A percentile compares a stretch with the other conserved stretches of the same genome.
Evolutionary conservation across 2,888 invertebrate species (phyloP).

Genomic region (Anticlea derivata): DNA sequence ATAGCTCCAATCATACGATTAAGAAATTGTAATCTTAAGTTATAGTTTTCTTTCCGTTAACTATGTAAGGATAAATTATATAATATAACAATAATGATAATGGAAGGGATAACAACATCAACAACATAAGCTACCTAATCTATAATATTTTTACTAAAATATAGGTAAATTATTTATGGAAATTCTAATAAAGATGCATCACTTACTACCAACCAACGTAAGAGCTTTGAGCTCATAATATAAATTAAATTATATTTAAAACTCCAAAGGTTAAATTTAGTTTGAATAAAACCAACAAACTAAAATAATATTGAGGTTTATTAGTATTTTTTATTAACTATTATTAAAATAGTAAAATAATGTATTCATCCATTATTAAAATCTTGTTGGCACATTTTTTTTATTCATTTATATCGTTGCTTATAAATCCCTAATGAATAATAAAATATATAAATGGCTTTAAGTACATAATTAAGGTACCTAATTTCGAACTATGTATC

Average conservation of each 20-base stretch:
- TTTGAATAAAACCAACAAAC: no score
- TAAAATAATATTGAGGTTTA: no score
- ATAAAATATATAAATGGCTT: neutral
- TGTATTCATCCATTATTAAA: neutral
- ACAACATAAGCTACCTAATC: constrained; percentile 42
- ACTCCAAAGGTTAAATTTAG: neutral
- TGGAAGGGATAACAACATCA: constrained; percentile 49
- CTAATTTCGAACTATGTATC: constrained; percentile 7
- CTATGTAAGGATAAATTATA: constrained; percentile 10
- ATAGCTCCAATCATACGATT: neutral
- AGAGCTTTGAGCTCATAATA: constrained; percentile 51
- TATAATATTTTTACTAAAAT: constrained; percentile 42
- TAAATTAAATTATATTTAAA: constrained; percentile 25
- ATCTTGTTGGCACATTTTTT: constrained; percentile 19
- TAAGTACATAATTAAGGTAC: constrained; percentile 9
- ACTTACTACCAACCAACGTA: constrained; percentile 42
- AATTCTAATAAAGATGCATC: constrained; percentile 32
- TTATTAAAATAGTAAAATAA: no score
- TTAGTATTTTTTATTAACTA: no score
- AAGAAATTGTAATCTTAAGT: constrained; percentile 2
- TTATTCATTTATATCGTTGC: neutral
- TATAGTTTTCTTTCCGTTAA: no score
- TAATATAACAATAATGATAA: constrained; percentile 26
- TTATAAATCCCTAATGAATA: no score
- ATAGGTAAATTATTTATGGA: constrained; percentile 46